Base-by-base conservation (phyloP, 2,888 invertebrate genomes). In the Phragmatobia fuliginosa region DNA sequence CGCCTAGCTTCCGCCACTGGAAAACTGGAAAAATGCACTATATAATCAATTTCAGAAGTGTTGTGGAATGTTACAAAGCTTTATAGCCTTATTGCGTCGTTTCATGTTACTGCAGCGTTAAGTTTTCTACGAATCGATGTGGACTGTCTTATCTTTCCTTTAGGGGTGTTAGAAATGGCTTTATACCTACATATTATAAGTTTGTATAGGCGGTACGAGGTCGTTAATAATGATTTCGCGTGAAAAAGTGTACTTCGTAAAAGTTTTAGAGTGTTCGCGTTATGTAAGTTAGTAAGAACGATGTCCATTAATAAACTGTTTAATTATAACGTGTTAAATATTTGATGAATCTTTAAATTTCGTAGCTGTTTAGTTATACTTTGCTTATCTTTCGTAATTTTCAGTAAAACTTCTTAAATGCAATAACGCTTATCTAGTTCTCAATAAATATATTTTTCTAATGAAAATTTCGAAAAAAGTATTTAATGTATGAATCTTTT, bases 11-110 rank as follows among this genome's bases (percentile, higher is more conserved):
- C 88, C 87, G 85, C 79, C 78, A 83, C 66, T 69, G 72, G 68
- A 68, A 72, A 72, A 72, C 85, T 88, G 86, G 87, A 89, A 91
- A 91, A 91, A 90, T 92, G 92, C 92, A 92, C 87, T 92, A 91
- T 90, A 90, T 90, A 91, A 93, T 93, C 91, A 92, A 92, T 92
- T 93, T 93, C 90, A 91, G 89, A 87, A 88, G 83, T 88, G 87
- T 85, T 84, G 79, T 79, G 85, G 88, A 88, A 88, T 88, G 88
- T 86, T 85, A 77, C 76, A 73, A 81, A 86, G 85, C 84, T 83
- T 76, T 75, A 80, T 74, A 60, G 71, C 66, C 75, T 83, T 83
- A 85, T 81, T 79, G 80, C 78, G 71, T 74, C 73, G 77, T 83
- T 79, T 83, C 86, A 82, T 81, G 84, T 83, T 82, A 80, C 82